A percentile compares a stretch with the other conserved stretches of the same genome.
phyloP scores from a whole-genome alignment of 2,797 vertebrate genomes.

The Gastrophryne carolinensis region DNA sequence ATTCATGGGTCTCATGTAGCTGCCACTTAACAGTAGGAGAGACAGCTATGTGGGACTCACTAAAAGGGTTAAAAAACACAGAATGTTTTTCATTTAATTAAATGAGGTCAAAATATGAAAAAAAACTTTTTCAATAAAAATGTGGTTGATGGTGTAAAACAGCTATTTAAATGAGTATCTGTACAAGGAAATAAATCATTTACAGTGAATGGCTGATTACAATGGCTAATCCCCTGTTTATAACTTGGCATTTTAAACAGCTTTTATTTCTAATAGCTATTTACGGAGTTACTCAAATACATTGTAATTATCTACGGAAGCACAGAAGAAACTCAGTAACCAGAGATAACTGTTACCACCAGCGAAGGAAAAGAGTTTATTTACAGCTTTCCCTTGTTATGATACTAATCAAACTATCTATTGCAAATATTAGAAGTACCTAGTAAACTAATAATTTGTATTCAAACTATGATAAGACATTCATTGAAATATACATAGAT shows the following conservation, averaged over 20 bases:
- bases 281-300: background rate
- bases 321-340: too few species aligned
- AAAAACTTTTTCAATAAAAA: background rate
- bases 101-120: background rate
- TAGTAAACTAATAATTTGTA: too few species aligned
- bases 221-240: background rate
- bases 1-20: too few species aligned
- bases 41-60: too few species aligned
- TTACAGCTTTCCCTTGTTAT: background rate
- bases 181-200: background rate
- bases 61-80: too few species aligned
- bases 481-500: too few species aligned
- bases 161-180: background rate
- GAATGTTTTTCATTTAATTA: too few species aligned
- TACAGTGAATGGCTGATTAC: background rate
- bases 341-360: background rate
- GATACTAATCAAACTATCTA: background rate
- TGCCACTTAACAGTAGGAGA: too few species aligned
- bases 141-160: background rate
- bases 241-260: background rate
- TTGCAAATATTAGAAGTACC: too few species aligned
- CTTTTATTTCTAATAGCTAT: slow-evolving; percentile 3
- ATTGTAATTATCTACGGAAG: background rate
- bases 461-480: too few species aligned
- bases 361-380: background rate